Percentiles rank a stretch among this genome's conserved stretches.
Conservation (phyloP, 2,797 vertebrate species). For the Lepilemur ruficaudatus region DNA sequence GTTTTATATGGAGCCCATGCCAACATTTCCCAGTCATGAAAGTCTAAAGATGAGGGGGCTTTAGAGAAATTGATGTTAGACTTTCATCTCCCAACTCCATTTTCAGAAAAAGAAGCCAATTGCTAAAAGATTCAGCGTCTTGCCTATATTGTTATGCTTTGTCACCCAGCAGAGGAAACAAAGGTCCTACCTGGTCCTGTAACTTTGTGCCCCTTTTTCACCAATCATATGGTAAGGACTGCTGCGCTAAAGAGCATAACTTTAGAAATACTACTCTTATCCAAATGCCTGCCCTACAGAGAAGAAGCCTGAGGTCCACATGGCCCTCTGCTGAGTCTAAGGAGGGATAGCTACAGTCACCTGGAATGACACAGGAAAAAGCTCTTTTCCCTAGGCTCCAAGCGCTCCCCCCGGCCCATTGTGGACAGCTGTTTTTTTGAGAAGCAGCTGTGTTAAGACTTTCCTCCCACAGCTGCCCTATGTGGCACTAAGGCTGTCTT, state of each 20-base stretch:
- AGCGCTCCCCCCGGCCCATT: neutral
- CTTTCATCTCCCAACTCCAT: neutral
- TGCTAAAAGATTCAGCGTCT: neutral
- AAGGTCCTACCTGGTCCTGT: no score
- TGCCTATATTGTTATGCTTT: neutral
- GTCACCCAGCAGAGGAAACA: neutral
- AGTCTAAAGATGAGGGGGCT: neutral
- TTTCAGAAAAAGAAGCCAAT: neutral
- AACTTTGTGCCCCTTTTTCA: neutral
- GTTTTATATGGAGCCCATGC: neutral
- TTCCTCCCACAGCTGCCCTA: accelerated
- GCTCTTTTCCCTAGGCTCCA: constrained; percentile 41
- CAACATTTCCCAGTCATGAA: neutral
- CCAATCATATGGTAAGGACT: neutral
- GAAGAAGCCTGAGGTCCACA: neutral
- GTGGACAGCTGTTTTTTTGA: constrained; percentile 46
- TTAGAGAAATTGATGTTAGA: constrained; percentile 1
- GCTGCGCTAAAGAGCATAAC: neutral
- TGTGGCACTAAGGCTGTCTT: neutral
- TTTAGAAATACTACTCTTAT: neutral
- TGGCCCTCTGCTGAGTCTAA: neutral
- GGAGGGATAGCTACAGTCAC: neutral
- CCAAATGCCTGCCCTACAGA: neutral
- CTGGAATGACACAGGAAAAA: constrained; percentile 46
- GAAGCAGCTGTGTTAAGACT: neutral